These are phyloP conservation scores for Danaus melanippus DNA, from an alignment of 1,140 invertebrate species.

Conservation along the genomic window DNA sequence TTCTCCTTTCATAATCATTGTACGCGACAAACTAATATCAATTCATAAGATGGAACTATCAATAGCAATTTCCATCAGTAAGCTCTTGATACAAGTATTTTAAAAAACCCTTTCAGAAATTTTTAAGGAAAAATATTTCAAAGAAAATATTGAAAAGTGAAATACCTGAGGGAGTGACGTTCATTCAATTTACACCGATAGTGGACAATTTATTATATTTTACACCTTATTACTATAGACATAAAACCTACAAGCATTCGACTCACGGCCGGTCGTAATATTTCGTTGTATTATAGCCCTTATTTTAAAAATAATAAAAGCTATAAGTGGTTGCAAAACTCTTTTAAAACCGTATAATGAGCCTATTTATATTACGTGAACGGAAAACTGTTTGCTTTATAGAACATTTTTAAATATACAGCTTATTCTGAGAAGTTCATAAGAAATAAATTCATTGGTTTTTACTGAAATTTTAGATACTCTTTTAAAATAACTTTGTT, in stretches of 20 bases:
- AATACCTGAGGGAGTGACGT: slow-evolving; percentile 29
- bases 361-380: too few relatives aligned
- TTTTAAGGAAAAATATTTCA: slow-evolving; percentile 25
- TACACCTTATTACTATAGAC: slow-evolving; percentile 11
- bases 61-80: slow-evolving; percentile 6
- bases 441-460: too few relatives aligned
- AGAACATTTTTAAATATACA: too few relatives aligned
- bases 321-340: neutral
- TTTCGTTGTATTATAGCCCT: slow-evolving; percentile 1
- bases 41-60: neutral
- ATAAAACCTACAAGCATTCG: slow-evolving; percentile 11
- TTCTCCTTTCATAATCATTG: too few relatives aligned
- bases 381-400: too few relatives aligned
- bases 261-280: slow-evolving; percentile 6
- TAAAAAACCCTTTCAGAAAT: slow-evolving; percentile 22
- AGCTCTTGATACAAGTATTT: slow-evolving; percentile 10
- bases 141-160: slow-evolving; percentile 31
- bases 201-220: slow-evolving; percentile 12
- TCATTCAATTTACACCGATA: slow-evolving; percentile 30
- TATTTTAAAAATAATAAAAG: neutral
- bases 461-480: too few relatives aligned
- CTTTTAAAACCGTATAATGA: too few relatives aligned
- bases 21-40: too few relatives aligned
- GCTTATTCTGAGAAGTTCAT: too few relatives aligned
- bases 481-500: too few relatives aligned